These are phyloP conservation scores for Mythimna lalbum DNA, from an alignment of 2,888 invertebrate genomes.

Conservation along the genomic window DNA sequence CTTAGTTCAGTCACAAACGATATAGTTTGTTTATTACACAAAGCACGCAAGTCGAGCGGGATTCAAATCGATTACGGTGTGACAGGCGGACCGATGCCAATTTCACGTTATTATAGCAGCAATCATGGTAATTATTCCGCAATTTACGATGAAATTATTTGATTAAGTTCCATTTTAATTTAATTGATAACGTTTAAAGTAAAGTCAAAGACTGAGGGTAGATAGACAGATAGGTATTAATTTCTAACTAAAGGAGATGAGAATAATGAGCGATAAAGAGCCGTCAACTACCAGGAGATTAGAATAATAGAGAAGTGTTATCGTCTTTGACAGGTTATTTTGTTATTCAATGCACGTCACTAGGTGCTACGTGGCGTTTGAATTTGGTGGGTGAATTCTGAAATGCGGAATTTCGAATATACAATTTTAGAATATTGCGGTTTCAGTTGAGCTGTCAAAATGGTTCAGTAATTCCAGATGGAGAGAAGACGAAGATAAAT, in stretches of 20 bases:
- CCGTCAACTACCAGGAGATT: neutral
- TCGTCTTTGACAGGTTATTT: slow-evolving; percentile 1
- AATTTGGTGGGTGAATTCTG: slow-evolving; percentile 35
- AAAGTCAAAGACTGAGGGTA: too few relatives aligned
- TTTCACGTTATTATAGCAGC: slow-evolving; percentile 42
- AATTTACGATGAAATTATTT: slow-evolving; percentile 42
- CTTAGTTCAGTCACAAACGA: slow-evolving; percentile 33
- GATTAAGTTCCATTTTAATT: slow-evolving; percentile 30
- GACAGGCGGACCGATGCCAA: slow-evolving; percentile 45
- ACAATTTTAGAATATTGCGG: slow-evolving; percentile 37
- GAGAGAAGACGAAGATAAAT: slow-evolving; percentile 2
- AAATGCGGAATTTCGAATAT: slow-evolving; percentile 39
- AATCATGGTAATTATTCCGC: slow-evolving; percentile 54
- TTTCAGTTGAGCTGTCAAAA: slow-evolving; percentile 31
- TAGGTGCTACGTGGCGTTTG: slow-evolving; percentile 20
- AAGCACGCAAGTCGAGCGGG: slow-evolving; percentile 51
- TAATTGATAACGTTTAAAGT: slow-evolving; percentile 16
- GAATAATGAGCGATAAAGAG: neutral
- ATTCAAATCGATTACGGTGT: slow-evolving; percentile 58
- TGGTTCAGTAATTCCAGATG: slow-evolving; percentile 28
- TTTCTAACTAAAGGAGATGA: neutral
- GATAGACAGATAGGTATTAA: neutral
- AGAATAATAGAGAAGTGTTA: neutral
- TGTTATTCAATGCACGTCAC: slow-evolving; percentile 34
- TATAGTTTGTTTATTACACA: slow-evolving; percentile 53